A percentile compares a stretch with the other conserved stretches of the same genome.
Conservation (phyloP, 2,888 invertebrate genomes). For the Fissipunctia ypsillon region DNA sequence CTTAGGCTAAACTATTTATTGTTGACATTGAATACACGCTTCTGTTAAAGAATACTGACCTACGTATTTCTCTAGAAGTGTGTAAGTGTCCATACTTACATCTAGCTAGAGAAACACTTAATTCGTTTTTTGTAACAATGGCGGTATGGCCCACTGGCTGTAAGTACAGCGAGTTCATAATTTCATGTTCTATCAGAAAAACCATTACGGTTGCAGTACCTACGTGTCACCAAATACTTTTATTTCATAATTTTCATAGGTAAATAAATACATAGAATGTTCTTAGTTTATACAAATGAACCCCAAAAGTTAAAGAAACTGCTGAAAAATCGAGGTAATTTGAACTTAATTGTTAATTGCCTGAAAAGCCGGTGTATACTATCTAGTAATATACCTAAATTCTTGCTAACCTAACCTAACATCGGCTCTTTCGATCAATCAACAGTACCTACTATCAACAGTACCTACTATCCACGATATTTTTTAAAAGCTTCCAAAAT, state of each 20-base stretch:
- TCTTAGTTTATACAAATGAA: neutral
- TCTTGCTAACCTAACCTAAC: no score
- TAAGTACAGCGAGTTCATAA: neutral
- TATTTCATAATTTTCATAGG: neutral
- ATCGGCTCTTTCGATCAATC: neutral
- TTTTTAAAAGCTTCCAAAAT: neutral
- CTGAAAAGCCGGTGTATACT: neutral
- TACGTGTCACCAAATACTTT: neutral
- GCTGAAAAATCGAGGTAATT: no score
- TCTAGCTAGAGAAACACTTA: no score
- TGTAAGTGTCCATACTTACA: neutral
- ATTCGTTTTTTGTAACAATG: neutral
- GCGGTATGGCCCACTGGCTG: neutral
- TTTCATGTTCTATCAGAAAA: neutral
- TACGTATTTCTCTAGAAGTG: neutral
- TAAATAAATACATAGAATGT: no score
- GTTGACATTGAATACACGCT: neutral
- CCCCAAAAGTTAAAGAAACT: neutral
- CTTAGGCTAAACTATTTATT: neutral
- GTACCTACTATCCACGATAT: no score
- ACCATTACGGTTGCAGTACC: no score
- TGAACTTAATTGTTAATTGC: neutral
- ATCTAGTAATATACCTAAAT: neutral
- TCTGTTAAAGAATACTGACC: neutral
- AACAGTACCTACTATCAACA: neutral